Evolutionary conservation across 2,888 invertebrate species (phyloP).

Genomic region (Drosophila ezoana): DNA sequence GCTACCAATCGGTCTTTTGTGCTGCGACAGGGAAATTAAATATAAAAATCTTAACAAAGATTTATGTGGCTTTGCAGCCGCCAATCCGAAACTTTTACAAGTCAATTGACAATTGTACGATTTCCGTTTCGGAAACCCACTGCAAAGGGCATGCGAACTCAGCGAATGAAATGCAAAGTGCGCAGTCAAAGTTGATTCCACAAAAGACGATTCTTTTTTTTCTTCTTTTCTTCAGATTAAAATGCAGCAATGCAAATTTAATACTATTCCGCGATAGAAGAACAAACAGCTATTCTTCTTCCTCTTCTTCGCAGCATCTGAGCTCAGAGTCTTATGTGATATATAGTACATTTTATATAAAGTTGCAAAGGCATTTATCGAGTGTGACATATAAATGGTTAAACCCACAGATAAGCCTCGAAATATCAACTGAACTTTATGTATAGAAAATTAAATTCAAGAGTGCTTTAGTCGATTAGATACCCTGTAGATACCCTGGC

Average conservation of each 20-base stretch:
- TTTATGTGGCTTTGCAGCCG: slow-evolving; percentile 52
- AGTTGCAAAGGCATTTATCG: slow-evolving; percentile 10
- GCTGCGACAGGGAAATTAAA: slow-evolving; percentile 46
- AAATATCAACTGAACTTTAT: neutral
- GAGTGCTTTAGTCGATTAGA: neutral
- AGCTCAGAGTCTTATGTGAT: slow-evolving; percentile 7
- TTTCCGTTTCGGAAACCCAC: slow-evolving; percentile 62
- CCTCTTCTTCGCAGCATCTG: no score
- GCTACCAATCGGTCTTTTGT: slow-evolving; percentile 38
- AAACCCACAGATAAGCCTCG: slow-evolving; percentile 2
- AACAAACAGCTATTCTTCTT: neutral
- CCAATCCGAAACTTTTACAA: slow-evolving; percentile 56
- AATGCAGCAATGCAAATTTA: slow-evolving; percentile 23
- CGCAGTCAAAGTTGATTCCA: slow-evolving; percentile 5
- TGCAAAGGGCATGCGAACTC: slow-evolving; percentile 18
- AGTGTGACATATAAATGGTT: slow-evolving; percentile 1
- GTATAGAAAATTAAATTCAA: neutral
- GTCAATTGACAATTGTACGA: slow-evolving; percentile 73
- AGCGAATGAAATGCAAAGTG: slow-evolving; percentile 8
- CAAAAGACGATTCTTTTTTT: neutral
- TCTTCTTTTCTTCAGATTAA: neutral
- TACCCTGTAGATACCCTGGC: no score
- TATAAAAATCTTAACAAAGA: slow-evolving; percentile 68
- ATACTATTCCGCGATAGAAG: slow-evolving; percentile 7
- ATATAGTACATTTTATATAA: neutral